A percentile compares a stretch with the other conserved stretches of the same genome.
Conservation (phyloP, 2,888 invertebrate species). For the Chaitophorus viminalis region DNA sequence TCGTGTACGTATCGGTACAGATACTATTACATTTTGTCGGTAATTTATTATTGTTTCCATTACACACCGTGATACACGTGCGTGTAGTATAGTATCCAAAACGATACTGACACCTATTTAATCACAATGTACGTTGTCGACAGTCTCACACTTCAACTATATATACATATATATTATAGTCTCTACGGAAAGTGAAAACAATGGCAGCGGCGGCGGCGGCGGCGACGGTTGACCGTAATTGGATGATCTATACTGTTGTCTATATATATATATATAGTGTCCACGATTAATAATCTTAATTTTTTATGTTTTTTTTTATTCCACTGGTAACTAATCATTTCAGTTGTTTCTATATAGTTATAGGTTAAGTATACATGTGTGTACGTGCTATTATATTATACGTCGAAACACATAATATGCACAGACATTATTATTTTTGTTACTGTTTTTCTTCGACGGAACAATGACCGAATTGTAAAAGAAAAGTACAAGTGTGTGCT, state of each 20-base stretch:
- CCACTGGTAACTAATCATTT: too few relatives aligned
- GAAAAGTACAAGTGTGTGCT: background rate
- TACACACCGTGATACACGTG: background rate
- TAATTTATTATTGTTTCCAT: too few relatives aligned
- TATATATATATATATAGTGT: too few relatives aligned
- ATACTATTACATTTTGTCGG: too few relatives aligned
- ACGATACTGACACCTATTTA: constrained; percentile 29
- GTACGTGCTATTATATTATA: too few relatives aligned
- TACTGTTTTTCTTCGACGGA: background rate
- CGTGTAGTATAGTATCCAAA: constrained; percentile 10
- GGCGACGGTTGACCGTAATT: constrained; percentile 10
- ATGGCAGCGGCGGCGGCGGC: background rate
- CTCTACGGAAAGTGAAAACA: constrained; percentile 21
- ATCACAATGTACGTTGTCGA: constrained; percentile 33
- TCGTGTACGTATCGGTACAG: too few relatives aligned
- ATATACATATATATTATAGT: background rate
- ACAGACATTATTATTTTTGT: background rate
- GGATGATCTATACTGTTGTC: background rate
- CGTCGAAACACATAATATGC: background rate
- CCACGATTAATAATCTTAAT: constrained; percentile 7
- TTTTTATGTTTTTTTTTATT: background rate
- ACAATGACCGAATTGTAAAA: background rate
- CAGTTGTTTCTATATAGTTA: too few relatives aligned
- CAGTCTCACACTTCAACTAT: background rate
- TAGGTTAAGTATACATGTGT: too few relatives aligned